Conservation (phyloP, 2,888 invertebrate species). For the Chrysolina americana region DNA sequence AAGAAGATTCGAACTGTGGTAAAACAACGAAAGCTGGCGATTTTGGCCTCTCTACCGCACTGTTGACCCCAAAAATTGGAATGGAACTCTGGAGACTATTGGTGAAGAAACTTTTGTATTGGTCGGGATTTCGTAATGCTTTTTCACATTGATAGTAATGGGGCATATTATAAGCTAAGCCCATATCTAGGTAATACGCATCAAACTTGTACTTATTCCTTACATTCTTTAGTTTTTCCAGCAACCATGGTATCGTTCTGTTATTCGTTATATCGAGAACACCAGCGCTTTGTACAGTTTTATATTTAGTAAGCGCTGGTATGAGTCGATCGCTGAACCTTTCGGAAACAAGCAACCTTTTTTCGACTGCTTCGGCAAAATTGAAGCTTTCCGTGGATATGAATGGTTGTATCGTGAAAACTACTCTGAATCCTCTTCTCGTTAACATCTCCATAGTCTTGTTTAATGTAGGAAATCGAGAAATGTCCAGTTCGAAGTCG, state of each 20-base stretch:
- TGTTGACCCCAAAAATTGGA: constrained; percentile 81
- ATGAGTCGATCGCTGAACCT: constrained; percentile 83
- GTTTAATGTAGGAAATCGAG: constrained; percentile 83
- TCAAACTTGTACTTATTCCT: constrained; percentile 84
- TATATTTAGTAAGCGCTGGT: constrained; percentile 87
- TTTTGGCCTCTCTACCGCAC: constrained; percentile 85
- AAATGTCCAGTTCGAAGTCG: constrained; percentile 86
- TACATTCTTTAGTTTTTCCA: constrained; percentile 79
- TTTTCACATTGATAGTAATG: constrained; percentile 87
- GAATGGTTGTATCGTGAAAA: constrained; percentile 92
- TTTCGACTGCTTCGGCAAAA: constrained; percentile 85
- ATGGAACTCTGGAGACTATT: constrained; percentile 74
- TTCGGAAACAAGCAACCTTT: constrained; percentile 84
- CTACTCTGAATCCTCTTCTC: constrained; percentile 88
- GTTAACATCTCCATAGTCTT: constrained; percentile 86
- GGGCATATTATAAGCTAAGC: constrained; percentile 88
- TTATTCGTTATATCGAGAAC: constrained; percentile 91
- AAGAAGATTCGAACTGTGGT: constrained; percentile 88
- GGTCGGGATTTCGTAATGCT: constrained; percentile 84
- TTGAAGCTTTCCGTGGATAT: constrained; percentile 88
- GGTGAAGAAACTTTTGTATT: constrained; percentile 83
- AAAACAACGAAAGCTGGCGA: constrained; percentile 90
- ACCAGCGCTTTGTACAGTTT: constrained; percentile 84
- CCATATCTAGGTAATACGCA: constrained; percentile 87
- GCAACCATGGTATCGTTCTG: constrained; percentile 83